Conservation (phyloP, 2,113 vertebrate species). For the Tursiops truncatus region DNA sequence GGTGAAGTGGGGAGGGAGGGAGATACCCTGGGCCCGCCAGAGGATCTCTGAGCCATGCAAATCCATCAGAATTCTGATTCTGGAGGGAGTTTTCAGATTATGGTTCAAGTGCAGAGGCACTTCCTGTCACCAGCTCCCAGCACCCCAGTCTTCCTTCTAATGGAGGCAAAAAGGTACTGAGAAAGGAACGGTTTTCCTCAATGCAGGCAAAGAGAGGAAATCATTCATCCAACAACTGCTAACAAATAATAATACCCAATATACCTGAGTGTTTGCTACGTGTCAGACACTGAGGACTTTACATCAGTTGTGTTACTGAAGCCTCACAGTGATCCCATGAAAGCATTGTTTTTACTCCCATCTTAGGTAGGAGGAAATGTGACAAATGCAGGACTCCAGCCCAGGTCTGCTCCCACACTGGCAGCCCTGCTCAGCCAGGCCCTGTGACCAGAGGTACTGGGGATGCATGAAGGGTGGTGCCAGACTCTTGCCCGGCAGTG, state of each 20-base stretch:
- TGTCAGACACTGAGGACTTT: background rate
- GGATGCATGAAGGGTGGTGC: background rate
- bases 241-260: background rate
- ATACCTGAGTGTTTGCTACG: background rate
- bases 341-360: background rate
- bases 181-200: background rate
- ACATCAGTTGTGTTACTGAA: background rate
- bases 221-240: background rate
- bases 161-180: background rate
- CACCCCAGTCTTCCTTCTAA: background rate
- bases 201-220: background rate
- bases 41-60: background rate
- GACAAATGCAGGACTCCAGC: background rate
- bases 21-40: background rate
- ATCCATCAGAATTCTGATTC: background rate
- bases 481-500: background rate
- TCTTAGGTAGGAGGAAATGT: background rate
- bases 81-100: background rate
- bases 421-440: background rate
- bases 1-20: background rate
- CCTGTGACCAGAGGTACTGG: background rate
- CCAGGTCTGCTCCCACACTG: background rate
- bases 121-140: background rate
- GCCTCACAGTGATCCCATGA: background rate
- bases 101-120: background rate